Conservation (phyloP, 1,140 invertebrate genomes). For the Tetranychus cinnabarinus region DNA sequence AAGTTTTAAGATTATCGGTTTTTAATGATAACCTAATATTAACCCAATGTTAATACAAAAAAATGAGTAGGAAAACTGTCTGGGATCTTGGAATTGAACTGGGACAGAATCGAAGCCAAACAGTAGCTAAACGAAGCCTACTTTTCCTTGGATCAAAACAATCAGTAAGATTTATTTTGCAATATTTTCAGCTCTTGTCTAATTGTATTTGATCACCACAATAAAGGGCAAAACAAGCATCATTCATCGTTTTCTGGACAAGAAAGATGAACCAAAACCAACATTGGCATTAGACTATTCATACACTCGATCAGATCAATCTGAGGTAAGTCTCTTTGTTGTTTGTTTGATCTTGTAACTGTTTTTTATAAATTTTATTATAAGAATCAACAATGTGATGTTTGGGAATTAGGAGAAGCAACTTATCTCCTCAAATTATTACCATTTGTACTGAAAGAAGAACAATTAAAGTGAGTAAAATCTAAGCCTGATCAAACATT, state of each 20-base stretch:
- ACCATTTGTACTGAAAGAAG: constrained; percentile 27
- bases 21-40: too few species aligned
- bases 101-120: too few species aligned
- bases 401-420: constrained; percentile 67
- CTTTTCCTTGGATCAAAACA: too few species aligned
- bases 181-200: too few species aligned
- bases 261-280: constrained; percentile 44
- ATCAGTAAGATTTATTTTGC: too few species aligned
- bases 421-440: constrained; percentile 27
- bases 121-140: too few species aligned
- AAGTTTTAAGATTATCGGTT: too few species aligned
- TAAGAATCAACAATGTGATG: constrained; percentile 53
- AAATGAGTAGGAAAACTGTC: too few species aligned
- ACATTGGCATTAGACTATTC: constrained; percentile 64
- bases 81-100: too few species aligned
- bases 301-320: constrained; percentile 45
- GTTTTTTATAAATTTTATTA: constrained; percentile 26
- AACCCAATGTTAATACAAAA: too few species aligned
- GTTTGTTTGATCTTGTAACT: constrained; percentile 15
- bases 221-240: constrained; percentile 53
- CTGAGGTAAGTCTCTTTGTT: constrained; percentile 25
- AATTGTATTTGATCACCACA: constrained; percentile 8
- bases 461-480: constrained; percentile 24
- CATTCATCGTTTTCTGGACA: constrained; percentile 53
- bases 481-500: not conserved